Base-by-base conservation (phyloP, 2,797 vertebrate species). In the Cetoscarus ocellatus region DNA sequence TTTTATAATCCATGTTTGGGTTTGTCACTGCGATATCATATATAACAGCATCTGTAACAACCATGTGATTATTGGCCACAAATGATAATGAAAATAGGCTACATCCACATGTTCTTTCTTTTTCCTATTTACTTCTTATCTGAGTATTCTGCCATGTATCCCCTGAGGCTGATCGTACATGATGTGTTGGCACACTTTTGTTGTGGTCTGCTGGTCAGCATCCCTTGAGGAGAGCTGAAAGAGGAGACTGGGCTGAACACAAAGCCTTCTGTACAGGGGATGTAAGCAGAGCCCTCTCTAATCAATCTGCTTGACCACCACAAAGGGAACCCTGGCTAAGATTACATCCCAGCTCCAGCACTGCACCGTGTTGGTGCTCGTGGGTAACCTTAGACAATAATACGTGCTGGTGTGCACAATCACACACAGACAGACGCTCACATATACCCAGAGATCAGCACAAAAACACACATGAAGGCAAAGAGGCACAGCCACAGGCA, bases 291-390 rank as follows among this genome's bases (percentile, higher is more conserved):
- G 87, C 86, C 80, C 59, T 49, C 75, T 79, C 88, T 93, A 92
- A 92, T 94, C 89, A 91, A 85, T 77, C 85, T 88, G 86, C 89
- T 66, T 88, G 79, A 71, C 83, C 90, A 89, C 84, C 88, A 94
- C 89, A 93, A 93, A 93, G 89, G 92, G 87, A 93, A 92, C 85
- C 89, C 88, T 85, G 74, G 82, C 74, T 94, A 89, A 86, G 75
- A 86, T 94, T 94, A 91, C 93, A 82, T 77, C 73, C 50, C 10
- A 76, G 81, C 74, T 73, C 51, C 67, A 68, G 69, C 73, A 80
- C 70, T 80, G 80, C 79, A 86, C 87, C 81, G 67, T 82, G 79
- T 68, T 86, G 61, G 68, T 43, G 36, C 81, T 72, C 43, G 68
- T 68, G 67, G 61, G 86, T 90, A 90, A 93, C 82, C 38, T 75